Evolutionary conservation across 2,888 invertebrate genomes (phyloP).

Genomic region (Vesta saturnalis): DNA sequence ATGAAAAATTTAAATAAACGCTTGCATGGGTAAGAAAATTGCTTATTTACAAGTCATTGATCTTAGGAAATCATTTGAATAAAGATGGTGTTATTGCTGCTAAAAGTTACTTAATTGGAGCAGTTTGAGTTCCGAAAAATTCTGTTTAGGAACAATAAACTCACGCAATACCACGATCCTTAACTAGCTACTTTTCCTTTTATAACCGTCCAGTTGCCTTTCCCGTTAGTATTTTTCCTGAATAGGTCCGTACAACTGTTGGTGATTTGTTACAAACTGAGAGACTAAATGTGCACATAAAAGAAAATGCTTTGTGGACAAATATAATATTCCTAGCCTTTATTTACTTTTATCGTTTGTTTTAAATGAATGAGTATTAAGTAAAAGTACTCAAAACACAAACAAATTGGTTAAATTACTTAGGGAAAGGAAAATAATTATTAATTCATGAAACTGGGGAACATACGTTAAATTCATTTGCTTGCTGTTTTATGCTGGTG

Average conservation of each 20-base stretch:
- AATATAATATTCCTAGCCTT: background rate
- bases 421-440: no score
- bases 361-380: background rate
- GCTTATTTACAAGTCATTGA: no score
- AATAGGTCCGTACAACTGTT: background rate
- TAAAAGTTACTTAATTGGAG: background rate
- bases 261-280: constrained; percentile 15
- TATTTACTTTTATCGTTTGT: background rate
- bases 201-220: constrained; percentile 16
- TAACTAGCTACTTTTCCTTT: constrained; percentile 26
- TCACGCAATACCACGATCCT: background rate
- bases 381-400: no score
- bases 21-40: background rate
- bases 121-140: background rate
- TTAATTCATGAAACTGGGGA: no score
- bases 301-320: constrained; percentile 4
- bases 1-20: constrained; percentile 28
- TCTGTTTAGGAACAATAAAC: background rate
- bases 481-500: no score
- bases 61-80: no score
- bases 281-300: background rate
- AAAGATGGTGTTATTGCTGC: no score
- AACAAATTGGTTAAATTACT: no score
- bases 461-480: no score
- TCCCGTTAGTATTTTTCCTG: constrained; percentile 15